A percentile compares a stretch with the other conserved stretches of the same genome.
Evolutionary conservation across 2,888 invertebrate genomes (phyloP).

Genomic region (Diplolepis rosae): DNA sequence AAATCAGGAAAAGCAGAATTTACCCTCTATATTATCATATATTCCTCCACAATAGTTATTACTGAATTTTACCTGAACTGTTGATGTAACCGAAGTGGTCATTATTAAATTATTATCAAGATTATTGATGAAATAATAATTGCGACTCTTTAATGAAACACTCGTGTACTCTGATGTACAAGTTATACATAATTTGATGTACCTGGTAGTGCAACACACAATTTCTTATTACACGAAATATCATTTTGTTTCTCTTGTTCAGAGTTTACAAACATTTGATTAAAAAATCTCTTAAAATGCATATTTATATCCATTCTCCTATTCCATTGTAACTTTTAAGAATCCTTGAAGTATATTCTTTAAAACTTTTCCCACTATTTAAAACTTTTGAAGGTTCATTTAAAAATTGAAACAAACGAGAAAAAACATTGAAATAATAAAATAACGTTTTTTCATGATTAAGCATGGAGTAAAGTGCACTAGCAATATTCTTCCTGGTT

Average conservation of each 20-base stretch:
- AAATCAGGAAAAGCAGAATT: not conserved
- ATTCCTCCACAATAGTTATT: not conserved
- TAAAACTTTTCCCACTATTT: too few species aligned
- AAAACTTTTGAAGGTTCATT: too few species aligned
- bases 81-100: not conserved
- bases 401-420: too few species aligned
- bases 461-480: too few species aligned
- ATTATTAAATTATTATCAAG: not conserved
- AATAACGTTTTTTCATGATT: too few species aligned
- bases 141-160: not conserved
- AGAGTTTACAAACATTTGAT: constrained; percentile 9
- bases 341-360: too few species aligned
- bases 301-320: not conserved
- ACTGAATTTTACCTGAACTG: not conserved
- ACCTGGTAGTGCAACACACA: constrained; percentile 7
- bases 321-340: not conserved
- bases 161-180: not conserved
- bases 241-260: not conserved
- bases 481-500: too few species aligned
- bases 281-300: constrained; percentile 2
- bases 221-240: constrained; percentile 3
- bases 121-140: not conserved
- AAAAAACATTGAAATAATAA: too few species aligned
- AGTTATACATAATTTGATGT: not conserved
- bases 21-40: not conserved